phyloP scores from a whole-genome alignment of 2,797 vertebrate genomes.

The Gymnocypris eckloni region DNA sequence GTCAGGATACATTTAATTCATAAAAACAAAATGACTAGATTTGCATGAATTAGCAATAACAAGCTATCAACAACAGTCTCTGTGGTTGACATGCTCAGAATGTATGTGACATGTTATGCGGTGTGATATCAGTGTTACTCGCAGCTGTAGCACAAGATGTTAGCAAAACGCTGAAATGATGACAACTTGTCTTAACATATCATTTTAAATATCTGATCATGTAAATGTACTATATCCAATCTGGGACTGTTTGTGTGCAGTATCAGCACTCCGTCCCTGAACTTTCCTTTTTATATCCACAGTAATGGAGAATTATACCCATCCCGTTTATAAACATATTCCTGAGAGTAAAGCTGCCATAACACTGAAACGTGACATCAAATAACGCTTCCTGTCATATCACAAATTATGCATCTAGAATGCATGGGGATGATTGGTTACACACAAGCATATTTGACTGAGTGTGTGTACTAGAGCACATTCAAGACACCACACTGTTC shows the following conservation, averaged over 20 bases:
- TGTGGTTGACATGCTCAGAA: constrained; percentile 56
- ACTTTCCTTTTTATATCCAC: constrained; percentile 28
- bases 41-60: constrained; percentile 66
- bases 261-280: not conserved
- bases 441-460: constrained; percentile 8
- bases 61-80: constrained; percentile 54
- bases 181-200: constrained; percentile 43
- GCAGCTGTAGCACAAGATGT: constrained; percentile 39
- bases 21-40: constrained; percentile 50
- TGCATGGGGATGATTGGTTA: constrained; percentile 24
- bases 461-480: constrained; percentile 27
- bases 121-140: constrained; percentile 45
- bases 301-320: constrained; percentile 30
- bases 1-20: constrained; percentile 39
- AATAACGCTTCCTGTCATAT: constrained; percentile 42
- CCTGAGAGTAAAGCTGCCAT: constrained; percentile 38
- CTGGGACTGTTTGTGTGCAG: not conserved
- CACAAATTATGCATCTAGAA: constrained; percentile 25
- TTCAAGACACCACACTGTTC: constrained; percentile 36
- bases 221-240: constrained; percentile 23
- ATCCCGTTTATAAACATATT: constrained; percentile 44
- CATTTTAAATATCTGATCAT: constrained; percentile 39
- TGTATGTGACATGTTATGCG: constrained; percentile 51
- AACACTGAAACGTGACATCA: constrained; percentile 36
- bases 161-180: constrained; percentile 20